Percentiles rank a stretch among this genome's conserved stretches.
These are phyloP conservation scores for Seira musarum DNA, from an alignment of 2,888 invertebrate genomes.

Conservation along the genomic window DNA sequence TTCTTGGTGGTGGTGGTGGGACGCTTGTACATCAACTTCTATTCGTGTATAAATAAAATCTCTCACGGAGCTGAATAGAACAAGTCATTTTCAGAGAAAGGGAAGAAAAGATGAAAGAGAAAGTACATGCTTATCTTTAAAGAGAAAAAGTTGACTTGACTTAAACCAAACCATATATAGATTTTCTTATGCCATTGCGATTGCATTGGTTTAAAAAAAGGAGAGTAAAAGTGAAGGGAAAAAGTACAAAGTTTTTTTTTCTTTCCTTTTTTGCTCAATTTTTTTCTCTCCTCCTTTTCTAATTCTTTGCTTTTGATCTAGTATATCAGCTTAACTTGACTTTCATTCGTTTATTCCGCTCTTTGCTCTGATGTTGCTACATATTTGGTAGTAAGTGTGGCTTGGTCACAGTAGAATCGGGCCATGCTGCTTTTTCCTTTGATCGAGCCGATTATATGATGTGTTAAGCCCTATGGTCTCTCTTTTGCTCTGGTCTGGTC, in stretches of 20 bases:
- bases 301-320: conserved; percentile 33
- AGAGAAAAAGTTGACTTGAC: conserved; percentile 9
- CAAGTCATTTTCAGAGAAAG: conserved; percentile 41
- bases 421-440: conserved; percentile 3
- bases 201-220: conserved; percentile 18
- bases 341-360: conserved; percentile 37
- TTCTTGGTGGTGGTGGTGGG: conserved; percentile 1
- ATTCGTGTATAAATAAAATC: conserved; percentile 22
- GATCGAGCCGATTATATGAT: conserved; percentile 22
- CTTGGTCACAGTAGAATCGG: background rate
- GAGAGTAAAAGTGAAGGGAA: conserved; percentile 8
- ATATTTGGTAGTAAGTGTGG: no score
- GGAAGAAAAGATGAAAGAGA: conserved; percentile 38
- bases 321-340: conserved; percentile 38
- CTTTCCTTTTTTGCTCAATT: conserved; percentile 4
- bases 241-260: conserved; percentile 19
- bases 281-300: conserved; percentile 33
- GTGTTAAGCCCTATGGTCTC: conserved; percentile 19
- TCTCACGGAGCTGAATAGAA: conserved; percentile 33
- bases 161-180: conserved; percentile 2
- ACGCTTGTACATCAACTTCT: conserved; percentile 27
- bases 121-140: conserved; percentile 22
- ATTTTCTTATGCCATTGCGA: background rate
- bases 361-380: conserved; percentile 32
- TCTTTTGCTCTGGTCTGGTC: no score